These are phyloP conservation scores for Trichonephila inaurata DNA, from an alignment of 1,140 invertebrate species.

Conservation along the genomic window DNA sequence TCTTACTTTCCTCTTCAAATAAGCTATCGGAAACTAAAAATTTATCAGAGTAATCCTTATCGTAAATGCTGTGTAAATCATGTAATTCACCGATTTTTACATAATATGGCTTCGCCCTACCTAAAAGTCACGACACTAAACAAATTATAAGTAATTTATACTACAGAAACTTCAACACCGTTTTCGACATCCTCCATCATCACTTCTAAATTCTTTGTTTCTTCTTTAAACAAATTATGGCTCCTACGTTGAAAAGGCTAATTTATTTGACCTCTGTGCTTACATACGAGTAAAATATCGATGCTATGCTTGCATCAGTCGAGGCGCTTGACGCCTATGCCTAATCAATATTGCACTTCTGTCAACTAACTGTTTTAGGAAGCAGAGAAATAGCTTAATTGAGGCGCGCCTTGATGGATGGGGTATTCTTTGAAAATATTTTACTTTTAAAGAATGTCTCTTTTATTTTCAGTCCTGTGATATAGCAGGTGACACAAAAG, in stretches of 20 bases:
- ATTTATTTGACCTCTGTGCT: not conserved
- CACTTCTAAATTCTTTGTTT: not conserved
- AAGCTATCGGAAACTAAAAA: too few species aligned
- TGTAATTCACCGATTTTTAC: too few species aligned
- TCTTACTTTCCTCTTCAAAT: too few species aligned
- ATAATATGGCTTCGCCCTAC: too few species aligned
- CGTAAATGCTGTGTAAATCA: too few species aligned
- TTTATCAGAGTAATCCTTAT: too few species aligned
- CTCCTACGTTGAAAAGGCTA: not conserved
- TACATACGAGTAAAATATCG: conserved; percentile 9
- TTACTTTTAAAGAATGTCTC: not conserved
- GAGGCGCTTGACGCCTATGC: not conserved
- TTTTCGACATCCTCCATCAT: not conserved
- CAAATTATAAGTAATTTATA: too few species aligned
- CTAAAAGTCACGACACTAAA: too few species aligned
- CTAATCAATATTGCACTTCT: not conserved
- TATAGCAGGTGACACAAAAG: not conserved
- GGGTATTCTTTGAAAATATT: not conserved
- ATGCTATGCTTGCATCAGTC: not conserved
- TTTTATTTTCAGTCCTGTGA: not conserved
- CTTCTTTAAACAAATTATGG: not conserved
- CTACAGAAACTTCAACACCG: too few species aligned
- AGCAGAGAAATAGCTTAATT: conserved; percentile 13
- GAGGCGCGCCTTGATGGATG: conserved; percentile 16
- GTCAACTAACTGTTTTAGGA: not conserved